Percentiles rank a stretch among this genome's conserved stretches.
These are phyloP conservation scores for Oppia nitens DNA, from an alignment of 1,140 invertebrate genomes.

Conservation along the genomic window DNA sequence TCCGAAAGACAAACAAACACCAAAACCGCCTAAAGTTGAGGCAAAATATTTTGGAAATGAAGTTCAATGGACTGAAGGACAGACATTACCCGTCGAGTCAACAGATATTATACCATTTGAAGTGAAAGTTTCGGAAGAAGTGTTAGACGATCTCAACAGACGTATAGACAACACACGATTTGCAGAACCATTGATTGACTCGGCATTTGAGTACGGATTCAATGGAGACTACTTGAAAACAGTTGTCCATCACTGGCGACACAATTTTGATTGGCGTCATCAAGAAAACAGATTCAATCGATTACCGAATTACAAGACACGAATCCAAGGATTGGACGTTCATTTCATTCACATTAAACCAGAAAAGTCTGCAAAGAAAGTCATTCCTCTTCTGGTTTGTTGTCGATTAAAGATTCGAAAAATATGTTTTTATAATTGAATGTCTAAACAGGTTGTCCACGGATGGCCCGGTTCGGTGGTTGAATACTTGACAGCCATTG, in stretches of 20 bases:
- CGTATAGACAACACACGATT: constrained; percentile 12
- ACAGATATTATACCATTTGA: constrained; percentile 11
- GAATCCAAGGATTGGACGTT: constrained; percentile 50
- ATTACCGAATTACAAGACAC: constrained; percentile 24
- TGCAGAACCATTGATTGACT: constrained; percentile 37
- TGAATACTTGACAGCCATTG: constrained; percentile 66
- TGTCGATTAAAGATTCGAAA: too few species aligned
- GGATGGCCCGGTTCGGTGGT: constrained; percentile 77
- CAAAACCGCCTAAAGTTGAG: too few species aligned
- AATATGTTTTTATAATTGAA: too few species aligned
- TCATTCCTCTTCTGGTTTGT: constrained; percentile 3
- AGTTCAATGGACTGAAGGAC: too few species aligned
- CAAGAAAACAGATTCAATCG: constrained; percentile 44
- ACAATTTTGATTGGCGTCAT: constrained; percentile 53
- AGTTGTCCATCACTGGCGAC: constrained; percentile 51
- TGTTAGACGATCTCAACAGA: constrained; percentile 11
- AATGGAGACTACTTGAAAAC: constrained; percentile 48
- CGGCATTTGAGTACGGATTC: constrained; percentile 57
- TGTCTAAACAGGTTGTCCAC: constrained; percentile 33
- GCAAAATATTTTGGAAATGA: too few species aligned
- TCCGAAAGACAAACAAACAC: too few species aligned
- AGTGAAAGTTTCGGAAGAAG: constrained; percentile 7
- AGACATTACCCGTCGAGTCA: not conserved
- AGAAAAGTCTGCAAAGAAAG: constrained; percentile 10
- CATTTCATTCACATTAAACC: constrained; percentile 38